phyloP scores from a whole-genome alignment of 53 echinoderm and acorn worm genomes.

The Stichopus horrens region DNA sequence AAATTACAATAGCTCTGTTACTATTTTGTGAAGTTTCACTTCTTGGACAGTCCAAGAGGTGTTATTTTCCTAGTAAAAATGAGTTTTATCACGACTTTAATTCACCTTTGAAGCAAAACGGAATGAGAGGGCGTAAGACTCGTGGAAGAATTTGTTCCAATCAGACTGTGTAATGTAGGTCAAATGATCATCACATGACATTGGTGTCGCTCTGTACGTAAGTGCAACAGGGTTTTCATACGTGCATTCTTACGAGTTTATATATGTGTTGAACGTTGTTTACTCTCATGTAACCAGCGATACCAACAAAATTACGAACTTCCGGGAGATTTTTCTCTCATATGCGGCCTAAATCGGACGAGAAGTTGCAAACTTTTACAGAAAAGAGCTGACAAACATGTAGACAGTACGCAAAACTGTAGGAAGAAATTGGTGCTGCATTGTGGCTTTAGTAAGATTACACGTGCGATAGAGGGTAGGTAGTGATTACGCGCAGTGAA shows the following conservation, averaged over 20 bases:
- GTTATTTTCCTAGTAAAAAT: slow-evolving; percentile 16
- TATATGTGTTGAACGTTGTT: no score
- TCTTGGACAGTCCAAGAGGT: neutral
- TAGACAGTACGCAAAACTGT: neutral
- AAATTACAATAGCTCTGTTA: no score
- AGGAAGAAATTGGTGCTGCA: slow-evolving; percentile 14
- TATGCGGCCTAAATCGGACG: neutral
- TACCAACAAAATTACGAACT: neutral
- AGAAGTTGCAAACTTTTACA: slow-evolving; percentile 6
- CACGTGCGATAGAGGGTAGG: neutral
- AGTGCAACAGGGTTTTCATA: no score
- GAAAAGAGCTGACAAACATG: slow-evolving; percentile 23
- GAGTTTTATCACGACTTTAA: neutral
- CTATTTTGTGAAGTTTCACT: no score
- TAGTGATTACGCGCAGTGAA: neutral
- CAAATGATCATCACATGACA: neutral
- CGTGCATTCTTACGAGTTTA: no score
- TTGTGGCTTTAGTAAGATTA: neutral
- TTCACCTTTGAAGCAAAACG: neutral
- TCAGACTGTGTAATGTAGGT: neutral
- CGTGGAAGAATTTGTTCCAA: neutral
- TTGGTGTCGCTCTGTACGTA: neutral
- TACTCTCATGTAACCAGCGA: no score
- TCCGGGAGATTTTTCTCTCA: neutral
- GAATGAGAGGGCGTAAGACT: neutral